A percentile compares a stretch with the other conserved stretches of the same genome.
phyloP scores from a whole-genome alignment of 2,113 vertebrate genomes.

The Heterotilapia buettikoferi region DNA sequence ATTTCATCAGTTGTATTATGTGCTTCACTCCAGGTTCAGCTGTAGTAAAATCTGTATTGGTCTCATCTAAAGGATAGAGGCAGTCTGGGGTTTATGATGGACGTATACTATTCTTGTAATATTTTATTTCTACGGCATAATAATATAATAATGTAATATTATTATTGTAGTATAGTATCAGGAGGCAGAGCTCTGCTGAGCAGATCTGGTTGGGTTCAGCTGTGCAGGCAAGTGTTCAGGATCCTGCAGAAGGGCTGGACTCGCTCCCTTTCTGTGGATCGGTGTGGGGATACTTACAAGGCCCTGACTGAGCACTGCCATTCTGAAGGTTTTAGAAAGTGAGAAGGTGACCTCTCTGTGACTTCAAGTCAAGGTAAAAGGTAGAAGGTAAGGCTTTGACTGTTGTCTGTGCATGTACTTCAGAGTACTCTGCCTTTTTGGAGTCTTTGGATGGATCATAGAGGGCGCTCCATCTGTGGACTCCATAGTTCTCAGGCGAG shows the following conservation, averaged over 20 bases:
- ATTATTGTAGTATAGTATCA: no score
- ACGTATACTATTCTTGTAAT: background rate
- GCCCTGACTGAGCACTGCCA: background rate
- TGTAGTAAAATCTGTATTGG: background rate
- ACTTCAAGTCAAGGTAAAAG: background rate
- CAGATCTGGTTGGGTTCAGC: background rate
- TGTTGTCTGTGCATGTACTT: background rate
- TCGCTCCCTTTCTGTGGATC: background rate
- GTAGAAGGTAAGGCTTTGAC: background rate
- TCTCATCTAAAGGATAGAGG: rapidly evolving
- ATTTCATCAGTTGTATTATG: background rate
- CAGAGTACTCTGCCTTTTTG: background rate
- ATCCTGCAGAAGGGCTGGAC: background rate
- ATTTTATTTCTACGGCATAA: no score
- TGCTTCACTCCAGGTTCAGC: background rate
- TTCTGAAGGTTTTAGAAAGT: background rate
- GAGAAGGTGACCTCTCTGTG: background rate
- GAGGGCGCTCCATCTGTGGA: background rate
- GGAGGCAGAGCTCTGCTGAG: background rate
- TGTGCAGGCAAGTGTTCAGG: background rate
- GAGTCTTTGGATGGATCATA: background rate
- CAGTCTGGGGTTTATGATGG: background rate
- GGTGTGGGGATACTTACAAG: background rate
- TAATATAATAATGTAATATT: no score
- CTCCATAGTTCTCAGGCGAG: background rate